Conservation (phyloP, 2,888 invertebrate genomes). For the Griposia aprilina region DNA sequence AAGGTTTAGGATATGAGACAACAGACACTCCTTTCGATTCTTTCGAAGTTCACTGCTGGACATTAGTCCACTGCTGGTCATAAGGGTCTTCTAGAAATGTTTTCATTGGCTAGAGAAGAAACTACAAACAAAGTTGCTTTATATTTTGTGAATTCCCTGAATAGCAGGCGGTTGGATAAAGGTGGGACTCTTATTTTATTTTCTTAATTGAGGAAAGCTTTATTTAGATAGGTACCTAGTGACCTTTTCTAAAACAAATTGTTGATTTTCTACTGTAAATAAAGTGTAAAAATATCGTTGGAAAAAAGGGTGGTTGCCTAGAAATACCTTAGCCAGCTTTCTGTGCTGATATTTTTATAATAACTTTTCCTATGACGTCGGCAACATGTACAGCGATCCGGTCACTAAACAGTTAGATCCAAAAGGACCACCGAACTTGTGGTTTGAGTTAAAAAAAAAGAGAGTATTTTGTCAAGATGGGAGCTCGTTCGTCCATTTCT, state of each 20-base stretch:
- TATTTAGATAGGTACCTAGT: not conserved
- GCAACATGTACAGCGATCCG: conserved; percentile 9
- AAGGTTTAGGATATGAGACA: not conserved
- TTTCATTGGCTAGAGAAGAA: not conserved
- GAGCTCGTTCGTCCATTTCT: not conserved
- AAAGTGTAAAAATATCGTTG: conserved; percentile 25
- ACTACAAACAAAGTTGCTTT: not conserved
- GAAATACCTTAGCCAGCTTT: conserved; percentile 17
- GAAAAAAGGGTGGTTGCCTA: conserved; percentile 4
- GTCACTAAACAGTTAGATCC: not conserved
- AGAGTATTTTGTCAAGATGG: not conserved
- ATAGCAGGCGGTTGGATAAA: not conserved
- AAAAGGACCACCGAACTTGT: conserved; percentile 3
- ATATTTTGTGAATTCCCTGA: not conserved
- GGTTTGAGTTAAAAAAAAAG: too few relatives aligned
- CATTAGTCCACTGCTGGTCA: not conserved
- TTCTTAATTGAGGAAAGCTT: not conserved
- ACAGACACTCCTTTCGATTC: not conserved
- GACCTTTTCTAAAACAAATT: conserved; percentile 14
- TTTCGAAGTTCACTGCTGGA: not conserved
- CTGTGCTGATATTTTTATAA: conserved; percentile 43
- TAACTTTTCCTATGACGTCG: conserved; percentile 36
- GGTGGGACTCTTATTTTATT: not conserved
- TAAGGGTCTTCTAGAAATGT: not conserved
- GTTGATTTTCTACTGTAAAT: conserved; percentile 9